Conservation (phyloP, 2,113 vertebrate species). For the Lutjanus erythropterus region DNA sequence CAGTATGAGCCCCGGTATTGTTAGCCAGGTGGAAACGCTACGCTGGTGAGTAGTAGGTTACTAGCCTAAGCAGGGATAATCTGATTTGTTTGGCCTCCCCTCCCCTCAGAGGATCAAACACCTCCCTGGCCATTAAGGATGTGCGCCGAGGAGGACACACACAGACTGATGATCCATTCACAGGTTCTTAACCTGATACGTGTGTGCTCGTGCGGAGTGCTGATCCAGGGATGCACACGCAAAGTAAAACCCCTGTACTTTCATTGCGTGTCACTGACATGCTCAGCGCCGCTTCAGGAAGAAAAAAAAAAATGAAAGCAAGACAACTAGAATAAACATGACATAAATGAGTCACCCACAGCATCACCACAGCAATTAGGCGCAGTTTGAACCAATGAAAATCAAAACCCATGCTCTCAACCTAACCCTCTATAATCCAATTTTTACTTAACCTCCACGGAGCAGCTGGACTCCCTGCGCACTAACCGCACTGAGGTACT, state of each 20-base stretch:
- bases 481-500: slow-evolving; percentile 64
- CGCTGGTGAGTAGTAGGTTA: slow-evolving; percentile 44
- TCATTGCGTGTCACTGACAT: slow-evolving; percentile 13
- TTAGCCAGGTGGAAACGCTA: slow-evolving; percentile 59
- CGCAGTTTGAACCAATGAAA: slow-evolving; percentile 73
- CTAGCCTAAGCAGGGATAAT: slow-evolving; percentile 67
- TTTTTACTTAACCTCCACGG: slow-evolving; percentile 62
- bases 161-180: slow-evolving; percentile 63
- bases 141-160: slow-evolving; percentile 60
- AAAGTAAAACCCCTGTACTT: slow-evolving; percentile 3
- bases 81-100: slow-evolving; percentile 66
- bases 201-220: slow-evolving; percentile 6
- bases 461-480: slow-evolving; percentile 69
- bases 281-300: slow-evolving; percentile 7
- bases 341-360: slow-evolving; percentile 73
- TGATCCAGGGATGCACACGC: no score
- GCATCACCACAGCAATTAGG: slow-evolving; percentile 77
- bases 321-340: slow-evolving; percentile 66
- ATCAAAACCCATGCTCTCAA: slow-evolving; percentile 67
- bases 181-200: slow-evolving; percentile 40
- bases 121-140: slow-evolving; percentile 53
- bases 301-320: slow-evolving; percentile 25
- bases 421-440: slow-evolving; percentile 70
- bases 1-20: slow-evolving; percentile 58
- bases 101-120: slow-evolving; percentile 66